phyloP scores from a whole-genome alignment of 2,113 vertebrate genomes.

The Sphaerodactylus townsendi region DNA sequence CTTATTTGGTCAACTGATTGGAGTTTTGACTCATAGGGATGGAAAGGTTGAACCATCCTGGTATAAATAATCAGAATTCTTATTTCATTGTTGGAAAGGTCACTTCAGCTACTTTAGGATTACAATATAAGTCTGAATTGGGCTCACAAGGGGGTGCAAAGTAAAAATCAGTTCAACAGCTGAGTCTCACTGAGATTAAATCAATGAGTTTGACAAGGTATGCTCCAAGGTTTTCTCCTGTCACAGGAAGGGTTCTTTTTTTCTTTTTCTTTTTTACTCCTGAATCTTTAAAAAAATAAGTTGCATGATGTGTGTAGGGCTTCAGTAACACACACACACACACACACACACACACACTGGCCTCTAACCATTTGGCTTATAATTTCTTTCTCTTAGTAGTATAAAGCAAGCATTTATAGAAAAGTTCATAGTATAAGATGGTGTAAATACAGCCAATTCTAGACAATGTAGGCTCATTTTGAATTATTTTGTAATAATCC shows the following conservation, averaged over 20 bases:
- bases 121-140: conserved; percentile 44
- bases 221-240: conserved; percentile 42
- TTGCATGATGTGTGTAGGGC: neutral
- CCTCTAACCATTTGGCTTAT: neutral
- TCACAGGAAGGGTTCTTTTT: conserved; percentile 29
- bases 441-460: neutral
- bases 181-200: conserved; percentile 53
- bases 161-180: conserved; percentile 54
- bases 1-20: conserved; percentile 28
- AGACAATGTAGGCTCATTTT: neutral
- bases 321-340: neutral
- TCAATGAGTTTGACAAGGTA: conserved; percentile 48
- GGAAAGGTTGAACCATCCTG: neutral
- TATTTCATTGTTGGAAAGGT: conserved; percentile 25
- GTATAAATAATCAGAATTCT: conserved; percentile 23
- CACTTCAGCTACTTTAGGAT: conserved; percentile 17
- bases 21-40: neutral
- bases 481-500: neutral
- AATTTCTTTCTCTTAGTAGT: conserved; percentile 33
- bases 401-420: conserved; percentile 45
- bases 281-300: conserved; percentile 23
- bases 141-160: conserved; percentile 31
- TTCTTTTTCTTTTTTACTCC: conserved; percentile 51
- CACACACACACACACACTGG: too few relatives aligned
- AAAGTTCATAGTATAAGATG: conserved; percentile 38